A percentile compares a stretch with the other conserved stretches of the same genome.
phyloP scores from a whole-genome alignment of 2,797 vertebrate genomes.

The Aeoliscus strigatus region DNA sequence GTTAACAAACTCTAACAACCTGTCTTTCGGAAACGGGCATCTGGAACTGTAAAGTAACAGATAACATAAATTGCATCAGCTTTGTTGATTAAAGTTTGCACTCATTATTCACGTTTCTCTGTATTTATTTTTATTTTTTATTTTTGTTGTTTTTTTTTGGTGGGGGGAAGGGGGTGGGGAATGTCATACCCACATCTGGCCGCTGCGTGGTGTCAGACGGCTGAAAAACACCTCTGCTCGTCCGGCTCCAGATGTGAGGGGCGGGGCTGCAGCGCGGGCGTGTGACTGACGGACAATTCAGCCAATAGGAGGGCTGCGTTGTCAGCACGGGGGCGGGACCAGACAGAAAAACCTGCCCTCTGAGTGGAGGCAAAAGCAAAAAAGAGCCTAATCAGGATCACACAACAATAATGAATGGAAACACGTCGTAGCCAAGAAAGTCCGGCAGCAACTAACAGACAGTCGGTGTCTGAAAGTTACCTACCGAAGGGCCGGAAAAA shows the following conservation, averaged over 20 bases:
- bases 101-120: slow-evolving; percentile 32
- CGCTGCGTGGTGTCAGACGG: slow-evolving; percentile 42
- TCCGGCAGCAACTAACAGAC: slow-evolving; percentile 45
- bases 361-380: slow-evolving; percentile 55
- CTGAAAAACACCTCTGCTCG: not conserved
- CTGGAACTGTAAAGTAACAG: too few relatives aligned
- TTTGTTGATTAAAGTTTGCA: slow-evolving; percentile 75
- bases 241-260: slow-evolving; percentile 57
- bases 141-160: too few relatives aligned
- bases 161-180: too few relatives aligned
- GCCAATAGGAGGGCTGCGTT: slow-evolving; percentile 29
- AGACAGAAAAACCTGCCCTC: slow-evolving; percentile 36
- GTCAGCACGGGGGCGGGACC: slow-evolving; percentile 43
- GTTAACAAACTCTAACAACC: too few relatives aligned
- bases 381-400: slow-evolving; percentile 61
- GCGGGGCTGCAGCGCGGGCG: not conserved
- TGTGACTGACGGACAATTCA: slow-evolving; percentile 43
- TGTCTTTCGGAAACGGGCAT: too few relatives aligned
- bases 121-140: slow-evolving; percentile 1
- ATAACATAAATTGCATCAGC: slow-evolving; percentile 46
- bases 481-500: slow-evolving; percentile 5
- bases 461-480: slow-evolving; percentile 34
- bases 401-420: slow-evolving; percentile 79
- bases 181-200: slow-evolving; percentile 1
- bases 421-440: slow-evolving; percentile 68